Base-by-base conservation (phyloP, 2,113 vertebrate species). In the Vireo altiloquus region DNA sequence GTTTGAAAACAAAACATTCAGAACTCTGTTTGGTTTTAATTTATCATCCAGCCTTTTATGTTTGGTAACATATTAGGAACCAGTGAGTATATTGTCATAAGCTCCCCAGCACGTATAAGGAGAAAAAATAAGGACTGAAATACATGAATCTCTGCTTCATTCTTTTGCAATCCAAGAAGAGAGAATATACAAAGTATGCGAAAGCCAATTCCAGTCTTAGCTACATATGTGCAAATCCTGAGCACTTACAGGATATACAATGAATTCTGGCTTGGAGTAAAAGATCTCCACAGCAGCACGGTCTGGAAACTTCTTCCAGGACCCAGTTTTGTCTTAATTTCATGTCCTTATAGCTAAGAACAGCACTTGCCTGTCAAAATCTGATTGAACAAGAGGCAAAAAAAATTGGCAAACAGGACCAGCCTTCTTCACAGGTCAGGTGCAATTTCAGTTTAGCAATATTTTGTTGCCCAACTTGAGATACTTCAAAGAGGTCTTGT, bases 371-470 rank as follows among this genome's bases (percentile, higher is more conserved):
- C n/a, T 70, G 20, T 72, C 69, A 92, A 78, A 57, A 86, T 82
- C 28, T 87, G 60, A 64, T 16, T 86, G 77, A 91, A 84, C 4
- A 7, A 74, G 77, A 74, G 28, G n/a, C 15, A 13, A 60, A 86
- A 40, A 60, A 49, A 42, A 10, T 19, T 4, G 9, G 24, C 52
- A 92, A 78, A 75, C n/a, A 91, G n/a, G 33, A 90, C 30, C 42
- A 66, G 66, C 46, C 46, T 95, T 95, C 79, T 87, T 77, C 54
- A 91, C 39, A 91, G 70, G 59, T 85, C 87, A 96, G 70, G 89
- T 96, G 82, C 87, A 94, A 84, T 72, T 94, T 92, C 57, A 47
- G 31, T 94, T 95, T 86, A 92, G 93, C 79, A 95, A 86, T 91
- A 80, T 91, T 90, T 90, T 72, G 30, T 91, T 96, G 87, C 84